Evolutionary conservation across 2,888 invertebrate genomes (phyloP), one percentile per base, ranked within the genome.

Genomic region (Calameuta pallipes): DNA sequence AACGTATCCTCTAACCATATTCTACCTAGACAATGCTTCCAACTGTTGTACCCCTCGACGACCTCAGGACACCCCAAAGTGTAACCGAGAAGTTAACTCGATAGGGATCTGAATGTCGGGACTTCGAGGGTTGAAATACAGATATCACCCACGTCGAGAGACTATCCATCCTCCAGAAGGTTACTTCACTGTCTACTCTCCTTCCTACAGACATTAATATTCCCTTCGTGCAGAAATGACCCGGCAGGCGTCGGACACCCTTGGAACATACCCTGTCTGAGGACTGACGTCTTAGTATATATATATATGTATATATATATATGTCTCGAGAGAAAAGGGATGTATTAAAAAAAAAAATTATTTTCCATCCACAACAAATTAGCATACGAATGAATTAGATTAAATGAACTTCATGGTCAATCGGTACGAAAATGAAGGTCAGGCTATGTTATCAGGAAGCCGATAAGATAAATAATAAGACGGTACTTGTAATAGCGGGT

Each of bases 131-230:
- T 80, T 86, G 84, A 86, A 87, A 89, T 83, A 87, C 83, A 89
- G 88, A 88, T 88, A 87, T 89, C 88, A 87, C 88, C 89, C 89
- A 88, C 86, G 88, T 85, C 82, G 88, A 84, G 83, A 83, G 80
- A 80, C 82, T 84, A 87, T 84, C 84, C 83, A 76, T 78, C 78
- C 78, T 83, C 81, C 76, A 79, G 78, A 56, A 82, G 76, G 76
- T 76, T 76, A 78, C 78, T 76, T 75, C 75, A 70, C 76, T 79
- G 76, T 79, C 77, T 81, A 78, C 34, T 81, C 80, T 77, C 79
- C 70, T 79, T 79, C 78, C 78, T 80, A 71, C 84, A 80, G 77
- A 77, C 87, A 88, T 89, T 88, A 87, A 89, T 87, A 88, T 89
- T 89, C 81, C 79, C 78, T 83, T 79, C 84, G 85, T 86, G 86